Base-by-base conservation (phyloP, 1,140 invertebrate genomes). In the Drosophila kohkoa region DNA sequence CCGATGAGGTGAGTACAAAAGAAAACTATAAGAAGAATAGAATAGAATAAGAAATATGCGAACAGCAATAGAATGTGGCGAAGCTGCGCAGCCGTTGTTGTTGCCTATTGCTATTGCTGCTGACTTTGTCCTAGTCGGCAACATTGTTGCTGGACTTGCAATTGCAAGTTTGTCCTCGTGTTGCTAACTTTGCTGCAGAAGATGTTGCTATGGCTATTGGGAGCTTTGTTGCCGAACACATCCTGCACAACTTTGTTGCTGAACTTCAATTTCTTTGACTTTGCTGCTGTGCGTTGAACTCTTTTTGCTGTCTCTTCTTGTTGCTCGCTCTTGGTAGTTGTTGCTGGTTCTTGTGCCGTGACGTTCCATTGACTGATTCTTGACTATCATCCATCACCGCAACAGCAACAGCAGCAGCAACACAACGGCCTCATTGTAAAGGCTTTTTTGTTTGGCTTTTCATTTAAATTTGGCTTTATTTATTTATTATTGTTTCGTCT, bases 301-400 rank as follows among this genome's bases (percentile, higher is more conserved):
- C 57, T 41, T 51, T 48, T 45, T 20, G 28, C 16, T 59, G 51
- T 51, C 30, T 45, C 32, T 60, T 60, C 35, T 49, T 54, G n/a
- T 66, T 59, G 49, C 25, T 15, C 49, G 59, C 54, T 59, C 66
- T 25, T 52, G 70, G 60, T 49, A 55, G 70, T 15, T 67, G 38
- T 5, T 38, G 63, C 46, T 77, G 65, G 75, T 77, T 63, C 76
- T 75, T 86, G 75, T 82, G 83, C 77, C 83, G 85, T 88, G 83
- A 81, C 83, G 83, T 88, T 88, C 83, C 83, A 88, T 81, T 88
- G 77, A 83, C 80, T 88, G 85, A 83, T 70, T 88, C 82, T 86
- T 48, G 68, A 73, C 63, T 78, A 80, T 81, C 70, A 73, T 57
- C 70, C 41, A 64, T 55, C 68, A 68, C 73, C 51, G 32, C 66